Conservation (phyloP, 2,113 vertebrate genomes). For the Serinus canaria region DNA sequence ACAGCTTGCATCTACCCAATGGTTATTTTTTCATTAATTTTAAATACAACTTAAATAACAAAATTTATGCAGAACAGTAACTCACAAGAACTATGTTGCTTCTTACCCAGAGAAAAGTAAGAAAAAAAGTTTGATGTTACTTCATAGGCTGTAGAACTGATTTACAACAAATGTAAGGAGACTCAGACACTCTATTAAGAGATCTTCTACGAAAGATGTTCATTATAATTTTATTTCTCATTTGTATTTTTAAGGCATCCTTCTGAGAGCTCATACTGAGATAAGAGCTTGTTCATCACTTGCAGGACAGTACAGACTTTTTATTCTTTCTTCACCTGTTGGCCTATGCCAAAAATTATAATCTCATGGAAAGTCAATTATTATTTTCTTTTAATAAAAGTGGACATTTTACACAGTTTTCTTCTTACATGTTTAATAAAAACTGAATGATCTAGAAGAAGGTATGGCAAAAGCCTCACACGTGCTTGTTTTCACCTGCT, state of each 20-base stretch:
- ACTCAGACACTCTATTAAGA: background rate
- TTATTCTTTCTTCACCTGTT: constrained; percentile 20
- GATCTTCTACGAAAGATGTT: background rate
- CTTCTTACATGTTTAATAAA: background rate
- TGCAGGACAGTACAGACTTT: constrained; percentile 20
- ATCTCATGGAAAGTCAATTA: background rate
- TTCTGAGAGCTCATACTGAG: constrained; percentile 1
- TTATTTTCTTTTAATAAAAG: background rate
- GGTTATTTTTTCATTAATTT: background rate
- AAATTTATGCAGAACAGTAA: background rate
- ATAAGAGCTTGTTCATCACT: constrained; percentile 43
- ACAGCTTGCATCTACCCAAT: background rate
- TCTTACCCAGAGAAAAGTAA: background rate
- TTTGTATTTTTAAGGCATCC: constrained; percentile 16
- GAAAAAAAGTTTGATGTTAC: background rate
- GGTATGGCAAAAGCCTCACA: background rate
- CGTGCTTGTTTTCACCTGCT: background rate
- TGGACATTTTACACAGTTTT: background rate
- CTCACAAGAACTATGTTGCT: background rate
- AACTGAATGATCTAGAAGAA: background rate
- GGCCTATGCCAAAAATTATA: constrained; percentile 19
- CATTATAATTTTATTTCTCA: background rate
- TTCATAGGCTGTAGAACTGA: background rate
- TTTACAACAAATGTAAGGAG: background rate
- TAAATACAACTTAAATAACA: background rate